Conservation (phyloP, 1,140 invertebrate genomes). For the Dendrolimus punctatus region DNA sequence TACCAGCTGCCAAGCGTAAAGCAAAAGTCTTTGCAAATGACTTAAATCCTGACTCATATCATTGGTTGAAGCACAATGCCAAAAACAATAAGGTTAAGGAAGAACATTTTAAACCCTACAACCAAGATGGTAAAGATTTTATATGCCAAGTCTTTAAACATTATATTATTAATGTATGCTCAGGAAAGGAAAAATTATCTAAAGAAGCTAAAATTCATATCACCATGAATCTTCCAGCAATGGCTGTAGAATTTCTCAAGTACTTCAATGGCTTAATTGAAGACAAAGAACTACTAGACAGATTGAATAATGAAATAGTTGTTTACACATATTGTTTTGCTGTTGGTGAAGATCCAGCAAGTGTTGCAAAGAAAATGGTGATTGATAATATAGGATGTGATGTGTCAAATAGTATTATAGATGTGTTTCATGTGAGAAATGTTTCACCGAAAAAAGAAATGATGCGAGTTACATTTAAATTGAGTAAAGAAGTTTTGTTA, state of each 20-base stretch:
- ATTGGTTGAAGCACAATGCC: conserved; percentile 89
- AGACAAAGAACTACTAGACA: conserved; percentile 42
- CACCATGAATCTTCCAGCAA: conserved; percentile 96
- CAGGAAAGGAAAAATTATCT: conserved; percentile 42
- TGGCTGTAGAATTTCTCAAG: conserved; percentile 90
- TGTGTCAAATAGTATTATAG: conserved; percentile 73
- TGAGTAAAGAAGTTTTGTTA: conserved; percentile 75
- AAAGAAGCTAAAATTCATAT: conserved; percentile 76
- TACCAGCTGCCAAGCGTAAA: conserved; percentile 87
- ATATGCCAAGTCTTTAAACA: conserved; percentile 78
- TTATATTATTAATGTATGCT: conserved; percentile 71
- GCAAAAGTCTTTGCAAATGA: conserved; percentile 93
- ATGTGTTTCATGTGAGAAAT: conserved; percentile 86
- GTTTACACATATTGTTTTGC: conserved; percentile 89
- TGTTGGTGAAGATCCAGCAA: conserved; percentile 74
- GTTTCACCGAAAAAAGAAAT: conserved; percentile 96
- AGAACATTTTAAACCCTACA: conserved; percentile 77
- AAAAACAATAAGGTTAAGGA: conserved; percentile 83
- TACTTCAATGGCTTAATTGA: conserved; percentile 80
- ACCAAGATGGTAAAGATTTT: conserved; percentile 93
- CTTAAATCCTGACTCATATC: conserved; percentile 92
- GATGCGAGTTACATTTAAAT: conserved; percentile 86
- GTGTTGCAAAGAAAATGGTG: conserved; percentile 76
- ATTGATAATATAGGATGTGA: conserved; percentile 75
- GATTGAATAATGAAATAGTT: conserved; percentile 42